phyloP scores from a whole-genome alignment of 53 echinoderm and acorn worm genomes.

The Holothuria scabra region DNA sequence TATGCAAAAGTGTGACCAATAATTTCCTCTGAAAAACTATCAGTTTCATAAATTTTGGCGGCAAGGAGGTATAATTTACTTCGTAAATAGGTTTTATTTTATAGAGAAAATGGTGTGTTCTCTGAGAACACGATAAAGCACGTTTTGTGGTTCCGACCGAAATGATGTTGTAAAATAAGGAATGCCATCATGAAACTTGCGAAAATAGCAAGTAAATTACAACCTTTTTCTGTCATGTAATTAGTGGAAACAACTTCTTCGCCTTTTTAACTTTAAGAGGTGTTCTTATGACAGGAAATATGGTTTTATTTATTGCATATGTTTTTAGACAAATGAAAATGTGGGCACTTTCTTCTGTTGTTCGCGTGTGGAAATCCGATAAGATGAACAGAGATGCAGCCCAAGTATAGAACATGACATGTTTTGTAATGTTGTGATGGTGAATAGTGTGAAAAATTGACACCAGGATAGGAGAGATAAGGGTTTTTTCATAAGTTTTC shows the following conservation, averaged over 20 bases:
- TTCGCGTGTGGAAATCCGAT: no score
- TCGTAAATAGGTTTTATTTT: slow-evolving; percentile 20
- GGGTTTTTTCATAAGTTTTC: no score
- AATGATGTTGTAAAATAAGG: neutral
- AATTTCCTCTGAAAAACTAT: slow-evolving; percentile 33
- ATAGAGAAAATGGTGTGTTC: slow-evolving; percentile 5
- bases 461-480: no score
- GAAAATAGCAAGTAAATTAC: slow-evolving; percentile 15
- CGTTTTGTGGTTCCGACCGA: neutral
- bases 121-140: slow-evolving; percentile 14
- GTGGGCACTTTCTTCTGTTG: no score
- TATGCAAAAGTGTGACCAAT: slow-evolving; percentile 44
- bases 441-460: no score
- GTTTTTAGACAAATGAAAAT: no score
- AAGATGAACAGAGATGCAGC: no score
- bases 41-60: slow-evolving; percentile 38
- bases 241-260: neutral
- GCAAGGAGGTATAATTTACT: slow-evolving; percentile 16
- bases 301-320: no score
- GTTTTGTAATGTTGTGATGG: no score
- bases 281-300: no score
- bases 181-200: neutral
- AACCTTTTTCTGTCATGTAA: slow-evolving; percentile 16
- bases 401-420: no score
- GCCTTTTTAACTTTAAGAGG: no score